Evolutionary conservation across 2,797 vertebrate genomes (phyloP).

Genomic region (Percopsis omiscomaycus): DNA sequence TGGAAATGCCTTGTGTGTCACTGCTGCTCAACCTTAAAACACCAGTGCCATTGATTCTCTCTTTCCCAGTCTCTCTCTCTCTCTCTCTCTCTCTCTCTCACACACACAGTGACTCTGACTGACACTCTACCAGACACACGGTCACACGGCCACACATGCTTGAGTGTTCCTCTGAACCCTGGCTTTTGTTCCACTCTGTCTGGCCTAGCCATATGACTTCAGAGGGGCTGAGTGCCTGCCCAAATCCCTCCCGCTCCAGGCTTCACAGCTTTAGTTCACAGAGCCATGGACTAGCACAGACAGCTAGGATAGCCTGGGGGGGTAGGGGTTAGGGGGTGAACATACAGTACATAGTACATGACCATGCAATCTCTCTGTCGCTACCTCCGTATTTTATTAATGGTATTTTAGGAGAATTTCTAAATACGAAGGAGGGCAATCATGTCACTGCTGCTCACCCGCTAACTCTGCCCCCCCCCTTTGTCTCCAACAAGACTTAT

Average conservation of each 20-base stretch:
- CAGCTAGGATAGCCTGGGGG: conserved; percentile 67
- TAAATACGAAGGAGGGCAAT: too few species aligned
- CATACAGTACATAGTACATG: too few species aligned
- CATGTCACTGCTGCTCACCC: conserved; percentile 15
- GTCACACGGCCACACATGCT: conserved; percentile 61
- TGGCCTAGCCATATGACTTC: conserved; percentile 77
- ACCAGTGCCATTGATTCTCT: conserved; percentile 25
- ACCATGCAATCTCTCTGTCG: too few species aligned
- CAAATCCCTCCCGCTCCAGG: conserved; percentile 70
- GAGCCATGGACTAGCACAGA: conserved; percentile 64
- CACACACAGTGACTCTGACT: conserved; percentile 25
- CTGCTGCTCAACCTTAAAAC: conserved; percentile 45
- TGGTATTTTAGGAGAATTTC: too few species aligned
- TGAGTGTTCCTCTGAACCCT: conserved; percentile 72
- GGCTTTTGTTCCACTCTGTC: conserved; percentile 78
- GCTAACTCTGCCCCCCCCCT: conserved; percentile 41
- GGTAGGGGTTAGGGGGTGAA: conserved; percentile 30
- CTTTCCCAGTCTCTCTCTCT: conserved; percentile 4
- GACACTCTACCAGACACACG: conserved; percentile 53
- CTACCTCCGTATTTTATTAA: too few species aligned
- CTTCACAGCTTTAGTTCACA: conserved; percentile 65
- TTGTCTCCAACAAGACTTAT: conserved; percentile 56
- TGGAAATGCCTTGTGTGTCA: conserved; percentile 42
- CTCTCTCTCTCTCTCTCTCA: conserved; percentile 17
- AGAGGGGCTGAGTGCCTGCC: conserved; percentile 68